These are phyloP conservation scores for Excalfactoria chinensis DNA, from an alignment of 2,113 vertebrate genomes.

Conservation along the genomic window DNA sequence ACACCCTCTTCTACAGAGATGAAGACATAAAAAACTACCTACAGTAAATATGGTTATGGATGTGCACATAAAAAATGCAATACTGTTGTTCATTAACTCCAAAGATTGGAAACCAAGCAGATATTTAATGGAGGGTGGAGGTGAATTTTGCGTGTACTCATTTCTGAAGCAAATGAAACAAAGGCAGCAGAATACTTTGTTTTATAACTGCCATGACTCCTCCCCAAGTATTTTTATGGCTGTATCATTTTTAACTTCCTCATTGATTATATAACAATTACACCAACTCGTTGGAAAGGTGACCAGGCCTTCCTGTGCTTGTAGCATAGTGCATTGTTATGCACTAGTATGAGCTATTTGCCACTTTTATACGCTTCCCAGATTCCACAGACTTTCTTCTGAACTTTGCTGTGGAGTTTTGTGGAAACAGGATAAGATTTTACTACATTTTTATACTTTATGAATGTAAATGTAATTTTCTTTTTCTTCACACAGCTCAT, in stretches of 20 bases:
- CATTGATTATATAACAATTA: neutral
- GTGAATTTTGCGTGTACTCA: neutral
- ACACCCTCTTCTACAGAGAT: neutral
- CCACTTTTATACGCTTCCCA: neutral
- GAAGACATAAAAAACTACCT: slow-evolving; percentile 9
- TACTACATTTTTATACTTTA: neutral
- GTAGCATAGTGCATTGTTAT: neutral
- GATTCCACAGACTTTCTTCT: neutral
- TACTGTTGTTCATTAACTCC: slow-evolving; percentile 47
- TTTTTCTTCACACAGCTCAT: neutral
- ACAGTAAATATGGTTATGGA: slow-evolving; percentile 27
- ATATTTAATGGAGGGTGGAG: slow-evolving; percentile 23
- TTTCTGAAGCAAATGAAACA: slow-evolving; percentile 42
- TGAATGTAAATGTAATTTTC: neutral
- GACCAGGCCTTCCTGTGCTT: neutral
- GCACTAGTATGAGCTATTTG: neutral
- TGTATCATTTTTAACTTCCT: neutral
- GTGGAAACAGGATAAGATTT: neutral
- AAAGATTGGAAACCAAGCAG: slow-evolving; percentile 2
- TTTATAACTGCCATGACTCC: neutral
- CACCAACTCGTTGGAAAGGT: neutral
- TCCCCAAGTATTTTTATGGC: neutral
- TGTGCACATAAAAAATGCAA: slow-evolving; percentile 39
- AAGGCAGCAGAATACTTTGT: neutral
- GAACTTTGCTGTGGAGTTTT: neutral